These are phyloP conservation scores for Macrochelys suwanniensis DNA, from an alignment of 2,797 vertebrate genomes.

Conservation along the genomic window DNA sequence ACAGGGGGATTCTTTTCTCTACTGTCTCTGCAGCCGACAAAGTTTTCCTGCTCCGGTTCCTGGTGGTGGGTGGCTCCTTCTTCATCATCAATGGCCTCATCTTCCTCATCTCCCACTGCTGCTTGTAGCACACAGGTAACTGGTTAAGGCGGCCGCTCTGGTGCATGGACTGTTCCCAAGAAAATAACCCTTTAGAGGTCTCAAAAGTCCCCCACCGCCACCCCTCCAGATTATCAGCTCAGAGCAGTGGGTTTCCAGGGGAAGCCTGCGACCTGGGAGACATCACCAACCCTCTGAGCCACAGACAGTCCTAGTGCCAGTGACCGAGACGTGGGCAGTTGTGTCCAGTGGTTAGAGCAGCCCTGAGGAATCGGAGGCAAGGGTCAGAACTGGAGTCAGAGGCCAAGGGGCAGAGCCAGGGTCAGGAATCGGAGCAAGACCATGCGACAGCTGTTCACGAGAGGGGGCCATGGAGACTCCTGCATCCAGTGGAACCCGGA, in stretches of 20 bases:
- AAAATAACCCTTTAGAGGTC: background rate
- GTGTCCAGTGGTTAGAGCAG: background rate
- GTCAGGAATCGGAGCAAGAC: background rate
- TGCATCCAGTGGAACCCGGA: background rate
- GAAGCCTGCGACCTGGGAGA: background rate
- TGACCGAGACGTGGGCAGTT: background rate
- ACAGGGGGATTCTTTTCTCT: background rate
- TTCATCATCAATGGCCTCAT: background rate
- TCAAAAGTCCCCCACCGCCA: too few species aligned
- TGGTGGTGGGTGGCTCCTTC: background rate
- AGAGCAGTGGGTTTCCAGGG: background rate
- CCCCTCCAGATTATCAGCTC: too few species aligned
- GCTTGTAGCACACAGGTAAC: background rate
- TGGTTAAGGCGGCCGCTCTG: background rate
- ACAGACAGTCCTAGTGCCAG: background rate
- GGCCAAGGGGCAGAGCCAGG: background rate
- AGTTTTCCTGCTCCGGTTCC: background rate
- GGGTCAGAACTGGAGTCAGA: background rate
- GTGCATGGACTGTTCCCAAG: background rate
- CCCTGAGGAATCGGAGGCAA: background rate
- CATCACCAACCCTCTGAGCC: too few species aligned
- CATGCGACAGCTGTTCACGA: background rate
- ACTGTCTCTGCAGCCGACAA: background rate
- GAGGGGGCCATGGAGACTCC: too few species aligned
- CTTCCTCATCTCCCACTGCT: background rate